Percentiles rank a stretch among this genome's conserved stretches.
Evolutionary conservation across 2,113 vertebrate genomes (phyloP).

Genomic region (Sturnus vulgaris): DNA sequence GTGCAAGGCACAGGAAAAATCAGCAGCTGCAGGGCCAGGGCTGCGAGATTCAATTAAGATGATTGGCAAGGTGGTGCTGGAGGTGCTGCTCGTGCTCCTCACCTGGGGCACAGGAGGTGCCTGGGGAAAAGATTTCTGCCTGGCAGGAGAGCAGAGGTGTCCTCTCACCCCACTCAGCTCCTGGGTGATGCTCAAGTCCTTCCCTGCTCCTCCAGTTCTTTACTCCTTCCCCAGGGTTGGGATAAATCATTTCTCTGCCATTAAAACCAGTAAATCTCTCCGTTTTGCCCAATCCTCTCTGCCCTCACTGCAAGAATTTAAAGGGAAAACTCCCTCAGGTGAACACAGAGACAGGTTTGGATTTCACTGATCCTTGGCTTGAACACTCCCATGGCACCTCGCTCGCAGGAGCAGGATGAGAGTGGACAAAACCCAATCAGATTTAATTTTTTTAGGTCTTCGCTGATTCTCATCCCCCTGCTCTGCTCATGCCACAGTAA

Average conservation of each 20-base stretch:
- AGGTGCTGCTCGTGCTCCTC: not conserved
- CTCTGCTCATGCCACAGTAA: not conserved
- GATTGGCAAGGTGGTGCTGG: constrained; percentile 13
- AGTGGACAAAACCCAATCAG: not conserved
- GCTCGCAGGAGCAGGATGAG: not conserved
- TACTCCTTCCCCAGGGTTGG: not conserved
- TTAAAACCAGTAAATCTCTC: not conserved
- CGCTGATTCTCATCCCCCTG: not conserved
- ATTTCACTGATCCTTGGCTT: not conserved
- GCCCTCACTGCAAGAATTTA: not conserved
- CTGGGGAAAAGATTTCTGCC: not conserved
- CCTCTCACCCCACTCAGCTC: not conserved
- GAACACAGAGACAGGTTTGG: not conserved
- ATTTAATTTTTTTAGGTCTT: not conserved
- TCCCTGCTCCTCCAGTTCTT: not conserved
- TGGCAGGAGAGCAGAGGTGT: not conserved
- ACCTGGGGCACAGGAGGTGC: not conserved
- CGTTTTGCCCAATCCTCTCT: not conserved
- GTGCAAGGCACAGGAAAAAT: not conserved
- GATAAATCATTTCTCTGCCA: not conserved
- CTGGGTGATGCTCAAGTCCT: not conserved
- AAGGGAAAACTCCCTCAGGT: not conserved
- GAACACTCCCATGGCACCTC: not conserved
- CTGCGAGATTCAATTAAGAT: constrained; percentile 31
- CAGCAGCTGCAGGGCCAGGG: not conserved